These are phyloP conservation scores for Coracias cyanogaster DNA, from an alignment of 2,797 vertebrate genomes.

Conservation along the genomic window DNA sequence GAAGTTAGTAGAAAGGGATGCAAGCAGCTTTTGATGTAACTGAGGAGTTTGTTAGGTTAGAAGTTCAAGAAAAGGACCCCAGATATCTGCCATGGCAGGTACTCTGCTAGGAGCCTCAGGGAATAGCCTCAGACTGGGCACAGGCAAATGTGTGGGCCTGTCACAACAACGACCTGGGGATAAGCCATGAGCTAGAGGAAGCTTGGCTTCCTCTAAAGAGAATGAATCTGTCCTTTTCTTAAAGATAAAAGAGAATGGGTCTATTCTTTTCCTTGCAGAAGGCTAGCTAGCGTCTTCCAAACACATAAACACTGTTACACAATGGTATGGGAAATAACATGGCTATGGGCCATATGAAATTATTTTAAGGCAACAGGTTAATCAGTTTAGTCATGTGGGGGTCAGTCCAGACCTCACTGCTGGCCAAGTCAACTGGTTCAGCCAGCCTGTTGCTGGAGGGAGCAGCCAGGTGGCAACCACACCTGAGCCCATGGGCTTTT, in stretches of 20 bases:
- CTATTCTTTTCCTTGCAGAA: neutral
- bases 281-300: neutral
- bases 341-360: neutral
- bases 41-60: neutral
- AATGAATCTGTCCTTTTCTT: neutral
- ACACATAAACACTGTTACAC: neutral
- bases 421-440: neutral
- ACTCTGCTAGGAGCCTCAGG: neutral
- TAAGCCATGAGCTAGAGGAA: neutral
- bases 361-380: neutral
- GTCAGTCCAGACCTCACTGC: neutral
- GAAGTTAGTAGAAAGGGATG: neutral
- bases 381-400: neutral
- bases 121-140: neutral
- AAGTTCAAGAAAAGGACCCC: neutral
- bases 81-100: neutral
- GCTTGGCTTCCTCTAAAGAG: neutral
- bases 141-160: neutral
- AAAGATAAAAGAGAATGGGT: neutral
- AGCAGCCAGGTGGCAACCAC: neutral
- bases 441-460: neutral
- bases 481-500: neutral
- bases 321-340: neutral
- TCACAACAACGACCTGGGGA: neutral
- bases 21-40: neutral